phyloP scores from a whole-genome alignment of 2,888 invertebrate genomes.

The Adelognathus sp. region DNA sequence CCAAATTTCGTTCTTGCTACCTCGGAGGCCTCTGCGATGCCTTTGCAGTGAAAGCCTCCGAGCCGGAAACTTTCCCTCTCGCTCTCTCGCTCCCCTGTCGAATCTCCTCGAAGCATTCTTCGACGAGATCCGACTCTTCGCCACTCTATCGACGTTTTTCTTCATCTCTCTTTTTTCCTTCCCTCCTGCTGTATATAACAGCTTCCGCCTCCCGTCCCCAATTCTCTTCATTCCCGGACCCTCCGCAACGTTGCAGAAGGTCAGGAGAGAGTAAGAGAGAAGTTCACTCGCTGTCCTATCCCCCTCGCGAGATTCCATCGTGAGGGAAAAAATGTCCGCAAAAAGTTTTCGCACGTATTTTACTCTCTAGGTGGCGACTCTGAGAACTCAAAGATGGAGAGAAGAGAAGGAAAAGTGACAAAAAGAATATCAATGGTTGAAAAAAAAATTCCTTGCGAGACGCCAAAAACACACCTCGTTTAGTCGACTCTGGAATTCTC shows the following conservation, averaged over 20 bases:
- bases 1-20: slow-evolving; percentile 45
- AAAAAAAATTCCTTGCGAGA: too few species aligned
- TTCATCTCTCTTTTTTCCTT: not conserved
- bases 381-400: too few species aligned
- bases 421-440: too few species aligned
- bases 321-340: not conserved
- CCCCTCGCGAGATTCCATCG: not conserved
- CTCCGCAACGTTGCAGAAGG: slow-evolving; percentile 24
- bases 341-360: not conserved
- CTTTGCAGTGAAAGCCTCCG: slow-evolving; percentile 5
- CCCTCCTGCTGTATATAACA: not conserved
- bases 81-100: not conserved
- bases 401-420: not conserved
- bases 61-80: slow-evolving; percentile 36
- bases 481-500: too few species aligned
- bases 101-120: slow-evolving; percentile 7
- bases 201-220: slow-evolving; percentile 9
- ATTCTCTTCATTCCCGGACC: slow-evolving; percentile 14
- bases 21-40: slow-evolving; percentile 17
- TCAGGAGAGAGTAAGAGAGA: slow-evolving; percentile 1
- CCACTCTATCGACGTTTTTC: not conserved
- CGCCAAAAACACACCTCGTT: too few species aligned
- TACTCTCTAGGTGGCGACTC: not conserved
- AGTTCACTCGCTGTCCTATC: not conserved
- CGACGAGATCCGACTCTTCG: not conserved